phyloP scores from a whole-genome alignment of 2,797 vertebrate species.

The Pristis pectinata region DNA sequence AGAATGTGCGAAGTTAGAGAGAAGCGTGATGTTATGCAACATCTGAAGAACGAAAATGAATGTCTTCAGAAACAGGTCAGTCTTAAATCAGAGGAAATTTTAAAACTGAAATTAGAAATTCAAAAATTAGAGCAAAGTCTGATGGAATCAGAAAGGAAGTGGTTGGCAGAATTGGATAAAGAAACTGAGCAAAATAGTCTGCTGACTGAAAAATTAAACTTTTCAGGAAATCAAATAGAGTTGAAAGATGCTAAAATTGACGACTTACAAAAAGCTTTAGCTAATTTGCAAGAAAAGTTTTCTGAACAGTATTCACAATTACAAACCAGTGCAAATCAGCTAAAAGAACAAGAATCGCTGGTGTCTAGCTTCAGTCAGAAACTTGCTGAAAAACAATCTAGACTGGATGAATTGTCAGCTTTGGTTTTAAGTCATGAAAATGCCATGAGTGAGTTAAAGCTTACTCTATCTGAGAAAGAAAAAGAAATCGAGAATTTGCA shows the following conservation, averaged over 20 bases:
- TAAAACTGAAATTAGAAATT: conserved; percentile 60
- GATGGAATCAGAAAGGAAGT: conserved; percentile 70
- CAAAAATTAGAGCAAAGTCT: conserved; percentile 65
- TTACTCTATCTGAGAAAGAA: conserved; percentile 57
- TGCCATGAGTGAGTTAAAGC: conserved; percentile 53
- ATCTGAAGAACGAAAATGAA: conserved; percentile 62
- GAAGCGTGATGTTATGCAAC: conserved; percentile 49
- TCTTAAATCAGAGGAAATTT: conserved; percentile 68
- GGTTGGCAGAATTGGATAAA: conserved; percentile 66
- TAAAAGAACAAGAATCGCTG: conserved; percentile 57
- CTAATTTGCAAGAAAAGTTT: conserved; percentile 63
- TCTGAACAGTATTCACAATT: conserved; percentile 57
- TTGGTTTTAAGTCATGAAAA: conserved; percentile 61
- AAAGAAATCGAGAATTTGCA: conserved; percentile 51
- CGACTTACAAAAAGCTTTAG: conserved; percentile 67
- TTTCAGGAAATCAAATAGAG: conserved; percentile 62
- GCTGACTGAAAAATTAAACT: conserved; percentile 58
- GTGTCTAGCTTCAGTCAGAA: conserved; percentile 46
- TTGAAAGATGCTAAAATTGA: conserved; percentile 67
- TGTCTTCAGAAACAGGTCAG: conserved; percentile 79
- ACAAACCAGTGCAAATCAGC: conserved; percentile 55
- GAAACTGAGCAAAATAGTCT: conserved; percentile 61
- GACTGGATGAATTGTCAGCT: conserved; percentile 63
- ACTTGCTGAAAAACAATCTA: conserved; percentile 53
- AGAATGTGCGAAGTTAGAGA: conserved; percentile 55